Evolutionary conservation across 2,888 invertebrate species (phyloP).

Genomic region (Caenorhabditis zanzibari): DNA sequence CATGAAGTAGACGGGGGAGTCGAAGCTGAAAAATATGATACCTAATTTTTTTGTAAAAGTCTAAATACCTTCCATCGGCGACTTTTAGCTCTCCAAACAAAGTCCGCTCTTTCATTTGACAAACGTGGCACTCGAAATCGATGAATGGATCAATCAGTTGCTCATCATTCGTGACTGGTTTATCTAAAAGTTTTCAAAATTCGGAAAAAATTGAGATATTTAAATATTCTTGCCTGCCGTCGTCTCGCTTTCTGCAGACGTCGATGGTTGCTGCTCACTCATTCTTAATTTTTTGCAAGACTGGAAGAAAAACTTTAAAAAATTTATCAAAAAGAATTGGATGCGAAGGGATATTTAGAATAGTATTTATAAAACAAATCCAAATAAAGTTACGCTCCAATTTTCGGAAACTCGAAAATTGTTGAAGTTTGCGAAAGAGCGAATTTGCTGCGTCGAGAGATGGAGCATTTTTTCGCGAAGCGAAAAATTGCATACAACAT

Average conservation of each 20-base stretch:
- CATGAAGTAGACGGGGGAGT: slow-evolving; percentile 73
- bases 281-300: too few relatives aligned
- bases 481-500: too few relatives aligned
- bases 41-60: not conserved
- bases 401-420: too few relatives aligned
- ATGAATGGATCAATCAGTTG: slow-evolving; percentile 68
- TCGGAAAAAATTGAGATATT: not conserved
- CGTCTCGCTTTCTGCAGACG: slow-evolving; percentile 4
- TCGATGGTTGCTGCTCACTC: not conserved
- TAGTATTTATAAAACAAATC: too few relatives aligned
- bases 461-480: too few relatives aligned
- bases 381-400: too few relatives aligned
- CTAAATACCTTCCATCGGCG: slow-evolving; percentile 68
- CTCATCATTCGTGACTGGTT: slow-evolving; percentile 23
- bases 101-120: slow-evolving; percentile 69
- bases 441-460: too few relatives aligned
- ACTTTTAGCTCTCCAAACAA: slow-evolving; percentile 69
- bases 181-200: slow-evolving; percentile 12
- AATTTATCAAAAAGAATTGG: too few relatives aligned
- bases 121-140: slow-evolving; percentile 71
- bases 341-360: too few relatives aligned
- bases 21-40: slow-evolving; percentile 65
- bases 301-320: too few relatives aligned
- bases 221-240: not conserved
- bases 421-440: too few relatives aligned